Conservation (phyloP, 2,888 invertebrate genomes). For the Galerucella pusilla region DNA sequence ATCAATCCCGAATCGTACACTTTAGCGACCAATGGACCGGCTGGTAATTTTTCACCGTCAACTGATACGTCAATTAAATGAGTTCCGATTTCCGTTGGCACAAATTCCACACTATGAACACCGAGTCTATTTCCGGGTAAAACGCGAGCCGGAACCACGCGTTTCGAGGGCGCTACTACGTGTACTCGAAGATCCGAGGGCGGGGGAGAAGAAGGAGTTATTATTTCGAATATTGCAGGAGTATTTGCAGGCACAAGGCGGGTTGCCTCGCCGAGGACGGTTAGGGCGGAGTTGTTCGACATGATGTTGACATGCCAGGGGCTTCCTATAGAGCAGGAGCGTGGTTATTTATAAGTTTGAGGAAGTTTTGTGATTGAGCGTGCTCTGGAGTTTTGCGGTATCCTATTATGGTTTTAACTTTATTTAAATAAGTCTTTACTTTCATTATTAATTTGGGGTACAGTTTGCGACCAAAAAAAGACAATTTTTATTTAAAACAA, state of each 20-base stretch:
- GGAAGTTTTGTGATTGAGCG: neutral
- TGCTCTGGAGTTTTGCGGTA: conserved; percentile 1
- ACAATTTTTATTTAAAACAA: too few relatives aligned
- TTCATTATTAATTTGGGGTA: too few relatives aligned
- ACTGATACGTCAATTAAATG: conserved; percentile 91
- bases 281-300: conserved; percentile 77
- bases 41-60: conserved; percentile 88
- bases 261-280: conserved; percentile 88
- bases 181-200: conserved; percentile 73
- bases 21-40: conserved; percentile 91
- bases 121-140: conserved; percentile 79
- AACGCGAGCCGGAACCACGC: conserved; percentile 84
- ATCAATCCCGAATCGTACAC: conserved; percentile 95
- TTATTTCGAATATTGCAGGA: conserved; percentile 90
- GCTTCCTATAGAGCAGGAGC: conserved; percentile 76
- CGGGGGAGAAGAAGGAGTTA: conserved; percentile 71
- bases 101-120: conserved; percentile 91
- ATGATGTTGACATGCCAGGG: conserved; percentile 95
- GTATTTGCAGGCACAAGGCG: conserved; percentile 91
- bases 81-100: conserved; percentile 93
- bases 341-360: neutral
- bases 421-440: too few relatives aligned
- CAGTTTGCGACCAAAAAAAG: too few relatives aligned
- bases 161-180: conserved; percentile 85
- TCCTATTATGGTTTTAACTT: too few relatives aligned